Conservation (phyloP, 2,888 invertebrate genomes). For the Frankliniella intonsa region DNA sequence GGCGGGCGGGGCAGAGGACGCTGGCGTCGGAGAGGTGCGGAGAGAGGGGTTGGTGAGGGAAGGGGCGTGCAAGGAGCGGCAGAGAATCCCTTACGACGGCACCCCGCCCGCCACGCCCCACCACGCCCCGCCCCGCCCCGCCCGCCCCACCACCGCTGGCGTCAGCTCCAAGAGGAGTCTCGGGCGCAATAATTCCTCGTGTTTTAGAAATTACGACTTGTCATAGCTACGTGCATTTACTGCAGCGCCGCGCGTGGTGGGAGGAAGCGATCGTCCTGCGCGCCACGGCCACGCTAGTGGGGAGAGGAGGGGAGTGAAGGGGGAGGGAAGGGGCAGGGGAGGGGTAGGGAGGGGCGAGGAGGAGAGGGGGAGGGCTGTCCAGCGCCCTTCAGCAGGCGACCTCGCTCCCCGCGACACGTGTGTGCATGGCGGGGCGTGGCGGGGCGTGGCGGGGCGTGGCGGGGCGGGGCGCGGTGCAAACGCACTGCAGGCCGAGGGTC, state of each 20-base stretch:
- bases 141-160: not conserved
- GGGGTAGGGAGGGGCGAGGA: not conserved
- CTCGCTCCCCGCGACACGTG: not conserved
- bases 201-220: constrained; percentile 21
- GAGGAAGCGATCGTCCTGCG: too few relatives aligned
- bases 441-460: too few relatives aligned
- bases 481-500: too few relatives aligned
- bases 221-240: constrained; percentile 24
- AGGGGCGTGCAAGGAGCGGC: not conserved
- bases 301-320: not conserved
- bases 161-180: not conserved
- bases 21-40: not conserved
- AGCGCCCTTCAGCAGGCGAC: not conserved
- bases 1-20: not conserved
- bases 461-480: not conserved
- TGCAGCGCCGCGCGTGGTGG: not conserved
- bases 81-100: not conserved
- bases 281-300: not conserved
- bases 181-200: constrained; percentile 6
- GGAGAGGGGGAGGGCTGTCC: not conserved
- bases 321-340: not conserved
- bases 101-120: not conserved
- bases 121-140: too few relatives aligned
- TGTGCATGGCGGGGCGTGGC: not conserved
- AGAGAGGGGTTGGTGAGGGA: not conserved